A percentile compares a stretch with the other conserved stretches of the same genome.
Evolutionary conservation across 2,797 vertebrate genomes (phyloP).

Genomic region (Loris lydekkerianus): DNA sequence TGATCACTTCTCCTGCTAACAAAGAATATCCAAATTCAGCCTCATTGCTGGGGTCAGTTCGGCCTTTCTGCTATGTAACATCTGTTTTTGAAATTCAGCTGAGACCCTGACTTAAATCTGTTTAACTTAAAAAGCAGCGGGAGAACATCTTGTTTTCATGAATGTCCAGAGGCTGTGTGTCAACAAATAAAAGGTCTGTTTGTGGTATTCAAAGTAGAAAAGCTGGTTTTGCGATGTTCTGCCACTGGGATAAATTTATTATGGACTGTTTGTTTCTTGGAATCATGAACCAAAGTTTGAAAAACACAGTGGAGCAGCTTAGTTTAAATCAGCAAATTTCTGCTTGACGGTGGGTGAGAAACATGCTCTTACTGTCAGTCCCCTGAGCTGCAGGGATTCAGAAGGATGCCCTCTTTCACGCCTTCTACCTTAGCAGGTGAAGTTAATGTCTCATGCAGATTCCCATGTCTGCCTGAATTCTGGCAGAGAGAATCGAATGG

Average conservation of each 20-base stretch:
- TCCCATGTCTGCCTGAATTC: not conserved
- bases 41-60: slow-evolving; percentile 66
- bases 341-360: slow-evolving; percentile 49
- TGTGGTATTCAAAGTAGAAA: slow-evolving; percentile 79
- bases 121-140: slow-evolving; percentile 79
- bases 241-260: slow-evolving; percentile 71
- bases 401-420: slow-evolving; percentile 54
- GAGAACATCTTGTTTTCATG: slow-evolving; percentile 88
- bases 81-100: slow-evolving; percentile 85
- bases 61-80: slow-evolving; percentile 71
- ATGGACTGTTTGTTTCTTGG: slow-evolving; percentile 70
- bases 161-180: slow-evolving; percentile 77
- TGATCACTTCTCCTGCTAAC: not conserved
- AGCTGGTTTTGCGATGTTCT: slow-evolving; percentile 73
- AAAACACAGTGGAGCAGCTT: slow-evolving; percentile 42
- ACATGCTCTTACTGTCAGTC: not conserved
- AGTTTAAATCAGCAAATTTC: slow-evolving; percentile 62
- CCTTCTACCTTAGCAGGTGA: not conserved
- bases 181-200: slow-evolving; percentile 83
- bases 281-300: slow-evolving; percentile 55
- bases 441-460: not conserved
- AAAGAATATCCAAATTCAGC: slow-evolving; percentile 61
- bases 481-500: not conserved
- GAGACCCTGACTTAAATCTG: slow-evolving; percentile 84
- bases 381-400: not conserved